phyloP scores from a whole-genome alignment of 2,888 invertebrate genomes.

The Chesias legatella region DNA sequence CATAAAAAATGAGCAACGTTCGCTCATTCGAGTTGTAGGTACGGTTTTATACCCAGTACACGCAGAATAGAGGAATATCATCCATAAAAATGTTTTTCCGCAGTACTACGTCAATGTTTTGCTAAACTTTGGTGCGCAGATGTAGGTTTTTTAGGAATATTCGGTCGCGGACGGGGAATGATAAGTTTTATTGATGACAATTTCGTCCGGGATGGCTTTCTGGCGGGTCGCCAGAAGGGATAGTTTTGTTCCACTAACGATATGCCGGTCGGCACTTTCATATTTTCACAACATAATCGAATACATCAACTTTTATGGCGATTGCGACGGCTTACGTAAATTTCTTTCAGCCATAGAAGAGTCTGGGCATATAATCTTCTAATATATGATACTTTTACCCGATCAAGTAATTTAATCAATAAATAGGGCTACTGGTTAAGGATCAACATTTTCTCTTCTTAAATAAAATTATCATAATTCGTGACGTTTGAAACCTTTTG shows the following conservation, averaged over 20 bases:
- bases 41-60: constrained; percentile 11
- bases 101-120: constrained; percentile 30
- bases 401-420: constrained; percentile 1
- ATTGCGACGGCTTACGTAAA: constrained; percentile 12
- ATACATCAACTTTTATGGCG: constrained; percentile 25
- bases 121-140: constrained; percentile 36
- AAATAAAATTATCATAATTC: constrained; percentile 16
- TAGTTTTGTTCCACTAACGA: constrained; percentile 50
- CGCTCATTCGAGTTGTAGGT: background rate
- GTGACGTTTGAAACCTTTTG: constrained; percentile 21
- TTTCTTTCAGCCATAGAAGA: background rate
- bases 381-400: background rate
- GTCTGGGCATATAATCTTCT: constrained; percentile 1
- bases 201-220: constrained; percentile 44
- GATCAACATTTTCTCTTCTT: constrained; percentile 3
- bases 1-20: background rate
- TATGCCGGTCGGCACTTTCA: constrained; percentile 37
- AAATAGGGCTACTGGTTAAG: background rate
- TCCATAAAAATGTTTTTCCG: constrained; percentile 31
- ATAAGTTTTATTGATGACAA: constrained; percentile 64
- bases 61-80: constrained; percentile 12
- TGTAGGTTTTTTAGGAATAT: constrained; percentile 43
- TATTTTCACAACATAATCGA: constrained; percentile 23
- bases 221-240: constrained; percentile 56
- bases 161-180: constrained; percentile 41